Conservation (phyloP, 2,888 invertebrate species). For the Rhimphoctona megacephalus region DNA sequence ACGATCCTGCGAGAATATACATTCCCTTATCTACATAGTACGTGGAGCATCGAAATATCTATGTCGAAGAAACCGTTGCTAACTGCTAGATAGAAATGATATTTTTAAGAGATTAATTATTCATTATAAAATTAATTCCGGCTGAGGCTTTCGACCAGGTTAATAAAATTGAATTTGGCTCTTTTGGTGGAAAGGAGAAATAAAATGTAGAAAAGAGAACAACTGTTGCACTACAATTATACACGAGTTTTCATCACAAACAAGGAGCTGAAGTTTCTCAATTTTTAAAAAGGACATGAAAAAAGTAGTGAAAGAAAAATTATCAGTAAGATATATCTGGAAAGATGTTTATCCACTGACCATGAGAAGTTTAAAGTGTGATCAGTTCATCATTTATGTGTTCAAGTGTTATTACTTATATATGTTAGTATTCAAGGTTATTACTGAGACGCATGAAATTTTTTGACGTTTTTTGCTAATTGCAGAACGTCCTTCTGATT, state of each 20-base stretch:
- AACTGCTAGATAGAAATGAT: not conserved
- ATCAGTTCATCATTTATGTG: conserved; percentile 7
- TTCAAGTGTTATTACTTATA: conserved; percentile 10
- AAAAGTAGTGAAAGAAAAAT: not conserved
- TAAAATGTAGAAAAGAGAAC: not conserved
- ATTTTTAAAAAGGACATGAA: not conserved
- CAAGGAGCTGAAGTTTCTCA: not conserved
- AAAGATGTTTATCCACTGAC: not conserved
- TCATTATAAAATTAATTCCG: not conserved
- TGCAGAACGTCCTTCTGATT: not conserved
- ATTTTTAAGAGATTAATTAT: not conserved
- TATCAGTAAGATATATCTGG: not conserved
- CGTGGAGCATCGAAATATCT: not conserved
- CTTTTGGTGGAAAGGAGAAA: not conserved
- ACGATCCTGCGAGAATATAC: not conserved
- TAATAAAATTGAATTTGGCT: not conserved
- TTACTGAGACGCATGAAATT: not conserved
- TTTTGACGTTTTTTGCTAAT: not conserved
- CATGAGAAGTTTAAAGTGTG: not conserved
- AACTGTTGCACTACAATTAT: not conserved
- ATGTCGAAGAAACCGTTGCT: not conserved
- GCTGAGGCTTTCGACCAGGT: not conserved
- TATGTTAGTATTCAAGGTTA: conserved; percentile 7
- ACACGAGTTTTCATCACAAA: not conserved
- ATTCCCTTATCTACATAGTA: not conserved